phyloP scores from a whole-genome alignment of 2,888 invertebrate genomes.

The Celastrina argiolus region DNA sequence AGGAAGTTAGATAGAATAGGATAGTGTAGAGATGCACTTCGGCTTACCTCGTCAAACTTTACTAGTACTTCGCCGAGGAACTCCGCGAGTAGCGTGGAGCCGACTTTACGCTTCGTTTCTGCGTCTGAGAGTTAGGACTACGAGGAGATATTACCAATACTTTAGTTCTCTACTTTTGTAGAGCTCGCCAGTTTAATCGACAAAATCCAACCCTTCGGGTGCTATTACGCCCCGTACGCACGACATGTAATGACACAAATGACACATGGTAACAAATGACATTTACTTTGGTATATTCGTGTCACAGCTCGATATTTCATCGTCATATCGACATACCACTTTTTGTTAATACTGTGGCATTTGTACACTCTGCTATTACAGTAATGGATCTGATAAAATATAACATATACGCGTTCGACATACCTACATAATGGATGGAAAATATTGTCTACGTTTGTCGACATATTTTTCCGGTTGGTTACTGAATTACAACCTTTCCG shows the following conservation, averaged over 20 bases:
- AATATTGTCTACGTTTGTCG: neutral
- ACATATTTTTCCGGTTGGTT: neutral
- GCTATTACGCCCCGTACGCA: neutral
- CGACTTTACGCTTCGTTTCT: no score
- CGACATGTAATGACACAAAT: neutral
- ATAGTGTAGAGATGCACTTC: no score
- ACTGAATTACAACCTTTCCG: neutral
- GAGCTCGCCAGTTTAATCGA: neutral
- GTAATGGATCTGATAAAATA: conserved; percentile 9
- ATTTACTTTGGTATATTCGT: neutral
- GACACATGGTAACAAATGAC: neutral
- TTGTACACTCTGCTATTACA: conserved; percentile 1
- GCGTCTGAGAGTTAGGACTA: no score
- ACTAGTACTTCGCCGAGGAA: no score
- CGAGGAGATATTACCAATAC: no score
- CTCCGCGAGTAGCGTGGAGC: no score
- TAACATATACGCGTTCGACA: neutral
- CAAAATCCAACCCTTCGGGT: neutral
- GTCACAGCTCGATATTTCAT: conserved; percentile 1
- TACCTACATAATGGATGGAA: conserved; percentile 12
- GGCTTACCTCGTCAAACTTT: no score
- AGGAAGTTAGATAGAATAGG: no score
- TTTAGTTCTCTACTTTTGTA: neutral
- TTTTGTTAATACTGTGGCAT: conserved; percentile 9
- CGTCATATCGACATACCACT: conserved; percentile 6